phyloP scores from a whole-genome alignment of 2,888 invertebrate genomes.

The Cynaeus angustus region DNA sequence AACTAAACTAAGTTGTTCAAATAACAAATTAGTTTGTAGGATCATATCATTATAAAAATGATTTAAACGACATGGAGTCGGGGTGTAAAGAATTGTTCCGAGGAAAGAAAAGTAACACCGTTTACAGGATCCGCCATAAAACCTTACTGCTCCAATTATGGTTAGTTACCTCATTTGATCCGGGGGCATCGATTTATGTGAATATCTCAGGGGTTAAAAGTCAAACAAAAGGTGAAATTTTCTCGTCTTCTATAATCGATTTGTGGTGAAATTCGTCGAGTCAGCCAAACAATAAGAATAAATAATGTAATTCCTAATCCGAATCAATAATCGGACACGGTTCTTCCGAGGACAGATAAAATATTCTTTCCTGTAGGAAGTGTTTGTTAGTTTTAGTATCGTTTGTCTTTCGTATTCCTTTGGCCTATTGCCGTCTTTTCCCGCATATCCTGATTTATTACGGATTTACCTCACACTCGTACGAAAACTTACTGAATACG shows the following conservation, averaged over 20 bases:
- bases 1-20: slow-evolving; percentile 24
- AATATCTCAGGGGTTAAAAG: too few species aligned
- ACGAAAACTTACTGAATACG: slow-evolving; percentile 32
- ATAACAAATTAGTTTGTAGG: slow-evolving; percentile 26
- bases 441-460: slow-evolving; percentile 46
- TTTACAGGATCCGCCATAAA: too few species aligned
- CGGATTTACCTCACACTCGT: slow-evolving; percentile 40
- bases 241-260: slow-evolving; percentile 17
- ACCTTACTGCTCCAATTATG: too few species aligned
- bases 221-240: too few species aligned
- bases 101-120: too few species aligned
- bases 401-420: slow-evolving; percentile 45
- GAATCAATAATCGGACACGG: slow-evolving; percentile 33
- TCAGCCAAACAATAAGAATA: slow-evolving; percentile 47
- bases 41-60: slow-evolving; percentile 33
- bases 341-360: slow-evolving; percentile 36
- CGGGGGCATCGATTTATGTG: too few species aligned
- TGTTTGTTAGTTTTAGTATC: slow-evolving; percentile 50
- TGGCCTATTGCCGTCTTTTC: slow-evolving; percentile 32
- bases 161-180: too few species aligned
- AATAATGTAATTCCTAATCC: slow-evolving; percentile 33
- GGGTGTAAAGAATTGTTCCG: too few species aligned
- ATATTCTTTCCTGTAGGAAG: slow-evolving; percentile 50
- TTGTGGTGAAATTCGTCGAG: slow-evolving; percentile 27
- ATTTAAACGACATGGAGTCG: slow-evolving; percentile 27